These are phyloP conservation scores for Anguilla anguilla DNA, from an alignment of 2,797 vertebrate species.

Conservation along the genomic window DNA sequence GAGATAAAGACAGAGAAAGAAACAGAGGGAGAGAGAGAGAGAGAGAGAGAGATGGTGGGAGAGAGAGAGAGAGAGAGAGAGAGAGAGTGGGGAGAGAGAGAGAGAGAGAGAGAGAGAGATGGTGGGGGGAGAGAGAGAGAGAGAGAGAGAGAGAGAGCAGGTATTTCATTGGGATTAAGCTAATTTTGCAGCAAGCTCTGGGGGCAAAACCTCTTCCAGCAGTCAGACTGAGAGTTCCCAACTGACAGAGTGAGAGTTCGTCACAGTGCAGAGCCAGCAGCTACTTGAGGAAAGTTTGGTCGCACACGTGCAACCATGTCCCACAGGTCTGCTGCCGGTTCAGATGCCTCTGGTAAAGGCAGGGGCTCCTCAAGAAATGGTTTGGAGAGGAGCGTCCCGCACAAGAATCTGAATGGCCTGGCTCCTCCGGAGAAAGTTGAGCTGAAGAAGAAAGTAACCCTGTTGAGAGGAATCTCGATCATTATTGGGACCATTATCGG, in stretches of 20 bases:
- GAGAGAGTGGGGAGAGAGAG: slow-evolving; percentile 25
- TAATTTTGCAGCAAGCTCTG: slow-evolving; percentile 24
- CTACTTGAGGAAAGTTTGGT: slow-evolving; percentile 9
- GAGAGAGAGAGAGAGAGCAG: slow-evolving; percentile 51
- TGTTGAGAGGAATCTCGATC: slow-evolving; percentile 89
- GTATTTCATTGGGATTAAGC: slow-evolving; percentile 51
- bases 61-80: slow-evolving; percentile 36
- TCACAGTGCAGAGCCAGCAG: not conserved
- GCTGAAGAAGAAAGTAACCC: slow-evolving; percentile 90
- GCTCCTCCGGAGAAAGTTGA: slow-evolving; percentile 69
- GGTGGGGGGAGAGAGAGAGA: slow-evolving; percentile 27
- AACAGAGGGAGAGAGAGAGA: slow-evolving; percentile 32
- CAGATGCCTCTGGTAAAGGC: slow-evolving; percentile 54
- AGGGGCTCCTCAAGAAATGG: slow-evolving; percentile 55
- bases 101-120: slow-evolving; percentile 13
- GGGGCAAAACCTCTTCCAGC: slow-evolving; percentile 18
- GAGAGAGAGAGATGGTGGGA: slow-evolving; percentile 24
- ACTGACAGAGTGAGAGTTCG: slow-evolving; percentile 2
- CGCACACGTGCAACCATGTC: slow-evolving; percentile 68
- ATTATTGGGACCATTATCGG: slow-evolving; percentile 95
- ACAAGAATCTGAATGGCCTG: slow-evolving; percentile 43
- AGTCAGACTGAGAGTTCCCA: not conserved
- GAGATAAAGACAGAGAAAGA: slow-evolving; percentile 22
- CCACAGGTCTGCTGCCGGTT: slow-evolving; percentile 62
- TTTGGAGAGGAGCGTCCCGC: slow-evolving; percentile 52